Base-by-base conservation (phyloP, 2,797 vertebrate species). In the Lycodopsis pacificus region DNA sequence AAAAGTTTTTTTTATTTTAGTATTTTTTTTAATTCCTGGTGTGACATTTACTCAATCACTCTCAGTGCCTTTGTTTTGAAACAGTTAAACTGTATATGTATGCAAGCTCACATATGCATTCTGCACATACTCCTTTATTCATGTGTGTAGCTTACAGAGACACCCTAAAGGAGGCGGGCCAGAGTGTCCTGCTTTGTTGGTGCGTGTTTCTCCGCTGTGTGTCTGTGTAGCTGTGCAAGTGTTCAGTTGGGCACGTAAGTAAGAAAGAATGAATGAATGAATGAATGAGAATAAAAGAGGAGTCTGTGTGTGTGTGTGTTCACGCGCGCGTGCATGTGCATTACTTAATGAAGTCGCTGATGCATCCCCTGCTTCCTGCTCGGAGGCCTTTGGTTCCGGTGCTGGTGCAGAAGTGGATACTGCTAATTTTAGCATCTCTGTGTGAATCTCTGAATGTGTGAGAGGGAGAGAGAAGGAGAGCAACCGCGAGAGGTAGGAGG, bases 261-360 rank as follows among this genome's bases (percentile, higher is more conserved):
- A 42, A 44, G 32, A 71, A 65, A 66, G 53, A 83, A 71, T 83
- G 80, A 89, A 88, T 81, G 53, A 83, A 71, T 83, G 80, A 89
- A 88, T 81, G 80, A 69, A 88, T 81, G 80, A 71, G 57, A 82
- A 82, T 79, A 71, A 61, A 72, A 78, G 65, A 73, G 36, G 65
- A 48, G 22, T 36, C 12, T 56, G 15, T 44, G 68, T 44, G 53
- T 73, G 76, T 73, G 64, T 61, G 49, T 76, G 76, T 70, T 54
- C 51, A 12, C n/a, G 20, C 46, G 30, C 57, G 19, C 67, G 76
- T 83, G 88, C 63, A 32, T 65, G 84, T 58, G 56, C 71, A 80
- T 86, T 85, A 86, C 79, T 89, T 93, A 92, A 94, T 94, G 84
- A 93, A 90, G 89, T 86, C 89, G 91, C 92, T 93, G 89, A 94